Percentiles rank a stretch among this genome's conserved stretches.
Conservation (phyloP, 2,113 vertebrate species). For the Tetrax tetrax region DNA sequence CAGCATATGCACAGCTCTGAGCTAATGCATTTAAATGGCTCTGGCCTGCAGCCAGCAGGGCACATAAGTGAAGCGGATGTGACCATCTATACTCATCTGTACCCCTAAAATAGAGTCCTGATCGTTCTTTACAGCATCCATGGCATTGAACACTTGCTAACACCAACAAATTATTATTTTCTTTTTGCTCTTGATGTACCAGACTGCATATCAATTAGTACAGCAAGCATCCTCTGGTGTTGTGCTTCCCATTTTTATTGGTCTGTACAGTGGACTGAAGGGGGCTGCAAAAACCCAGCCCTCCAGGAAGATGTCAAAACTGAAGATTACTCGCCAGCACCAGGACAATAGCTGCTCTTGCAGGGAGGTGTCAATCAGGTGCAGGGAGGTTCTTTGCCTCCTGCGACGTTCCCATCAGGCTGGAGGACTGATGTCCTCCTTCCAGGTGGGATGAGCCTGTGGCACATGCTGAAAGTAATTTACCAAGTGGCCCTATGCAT, state of each 20-base stretch:
- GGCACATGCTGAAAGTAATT: not conserved
- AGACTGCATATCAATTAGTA: conserved; percentile 32
- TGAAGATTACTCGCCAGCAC: conserved; percentile 48
- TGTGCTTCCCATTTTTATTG: conserved; percentile 36
- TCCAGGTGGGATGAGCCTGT: conserved; percentile 7
- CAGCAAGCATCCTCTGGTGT: conserved; percentile 28
- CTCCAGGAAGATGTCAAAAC: conserved; percentile 47
- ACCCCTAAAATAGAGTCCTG: not conserved
- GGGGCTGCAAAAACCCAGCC: not conserved
- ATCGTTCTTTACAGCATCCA: not conserved
- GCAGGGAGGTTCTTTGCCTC: not conserved
- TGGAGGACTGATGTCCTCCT: not conserved
- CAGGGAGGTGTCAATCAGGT: not conserved
- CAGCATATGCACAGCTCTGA: not conserved
- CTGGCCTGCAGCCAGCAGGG: not conserved
- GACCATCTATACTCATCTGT: not conserved
- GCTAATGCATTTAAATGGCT: not conserved
- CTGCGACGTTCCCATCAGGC: not conserved
- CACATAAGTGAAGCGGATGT: not conserved
- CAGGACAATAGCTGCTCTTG: conserved; percentile 17
- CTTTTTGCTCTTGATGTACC: conserved; percentile 17
- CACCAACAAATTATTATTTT: not conserved
- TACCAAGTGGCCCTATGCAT: not conserved
- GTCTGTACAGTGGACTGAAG: not conserved
- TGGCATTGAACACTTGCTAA: not conserved